Evolutionary conservation across 2,888 invertebrate genomes (phyloP).

Genomic region (Nymphalis c-album): DNA sequence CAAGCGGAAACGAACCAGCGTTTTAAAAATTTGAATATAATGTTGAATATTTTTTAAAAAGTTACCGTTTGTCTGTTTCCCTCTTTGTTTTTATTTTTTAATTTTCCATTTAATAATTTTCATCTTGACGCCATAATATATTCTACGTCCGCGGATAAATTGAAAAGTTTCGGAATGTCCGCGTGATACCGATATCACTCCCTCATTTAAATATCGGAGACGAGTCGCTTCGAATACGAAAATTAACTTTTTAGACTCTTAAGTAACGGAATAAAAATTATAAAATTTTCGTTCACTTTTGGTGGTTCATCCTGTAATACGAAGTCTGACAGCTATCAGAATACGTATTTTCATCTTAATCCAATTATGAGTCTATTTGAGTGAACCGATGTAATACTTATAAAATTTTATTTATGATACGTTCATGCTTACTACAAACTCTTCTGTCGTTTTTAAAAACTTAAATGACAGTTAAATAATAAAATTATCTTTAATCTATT

Average conservation of each 20-base stretch:
- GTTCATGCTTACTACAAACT: too few relatives aligned
- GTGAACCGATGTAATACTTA: too few relatives aligned
- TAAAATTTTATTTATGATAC: too few relatives aligned
- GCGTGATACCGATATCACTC: conserved; percentile 34
- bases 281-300: too few relatives aligned
- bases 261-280: too few relatives aligned
- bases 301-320: too few relatives aligned
- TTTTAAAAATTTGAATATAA: conserved; percentile 61
- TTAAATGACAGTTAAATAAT: too few relatives aligned
- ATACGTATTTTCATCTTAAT: too few relatives aligned
- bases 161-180: conserved; percentile 46
- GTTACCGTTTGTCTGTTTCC: conserved; percentile 12
- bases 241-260: neutral
- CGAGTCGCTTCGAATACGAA: conserved; percentile 24
- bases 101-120: conserved; percentile 44
- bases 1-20: conserved; percentile 40
- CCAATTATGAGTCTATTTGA: too few relatives aligned
- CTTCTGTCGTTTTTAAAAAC: too few relatives aligned
- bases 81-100: conserved; percentile 32
- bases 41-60: conserved; percentile 55
- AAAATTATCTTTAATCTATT: too few relatives aligned
- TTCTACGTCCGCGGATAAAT: conserved; percentile 45
- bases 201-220: conserved; percentile 41
- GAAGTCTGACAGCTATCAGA: too few relatives aligned
- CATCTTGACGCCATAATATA: conserved; percentile 47